phyloP scores from a whole-genome alignment of 1,140 invertebrate species.

The Acromyrmex heyeri region DNA sequence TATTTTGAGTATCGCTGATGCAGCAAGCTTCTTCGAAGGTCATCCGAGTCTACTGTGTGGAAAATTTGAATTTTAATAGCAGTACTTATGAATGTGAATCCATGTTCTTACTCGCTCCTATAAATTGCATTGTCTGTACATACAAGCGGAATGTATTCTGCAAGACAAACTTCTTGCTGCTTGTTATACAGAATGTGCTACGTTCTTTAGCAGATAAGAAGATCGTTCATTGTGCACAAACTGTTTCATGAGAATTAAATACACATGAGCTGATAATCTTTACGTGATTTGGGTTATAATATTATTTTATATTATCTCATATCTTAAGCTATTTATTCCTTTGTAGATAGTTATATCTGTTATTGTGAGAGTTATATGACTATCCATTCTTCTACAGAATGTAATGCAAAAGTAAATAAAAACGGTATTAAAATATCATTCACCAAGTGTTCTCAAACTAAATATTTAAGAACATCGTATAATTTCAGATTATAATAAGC shows the following conservation, averaged over 20 bases:
- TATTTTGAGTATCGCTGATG: neutral
- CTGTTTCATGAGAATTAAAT: constrained; percentile 8
- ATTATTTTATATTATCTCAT: neutral
- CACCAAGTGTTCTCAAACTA: neutral
- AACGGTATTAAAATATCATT: neutral
- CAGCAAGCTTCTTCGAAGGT: neutral
- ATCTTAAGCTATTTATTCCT: neutral
- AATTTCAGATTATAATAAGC: neutral
- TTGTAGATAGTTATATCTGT: neutral
- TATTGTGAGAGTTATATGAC: neutral
- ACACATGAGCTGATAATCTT: constrained; percentile 1
- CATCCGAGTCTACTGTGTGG: neutral
- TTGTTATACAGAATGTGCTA: neutral
- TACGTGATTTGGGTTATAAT: neutral
- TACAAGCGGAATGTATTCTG: constrained; percentile 5
- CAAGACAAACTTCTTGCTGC: constrained; percentile 16
- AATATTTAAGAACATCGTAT: neutral
- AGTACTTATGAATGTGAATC: constrained; percentile 6
- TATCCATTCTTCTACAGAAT: neutral
- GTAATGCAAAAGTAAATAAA: neutral
- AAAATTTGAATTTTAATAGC: constrained; percentile 17
- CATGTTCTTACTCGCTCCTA: neutral
- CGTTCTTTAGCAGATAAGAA: neutral
- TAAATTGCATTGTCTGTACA: constrained; percentile 16
- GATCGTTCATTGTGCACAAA: neutral